Evolutionary conservation across 2,888 invertebrate species (phyloP).

Genomic region (Matsumyia berberina): DNA sequence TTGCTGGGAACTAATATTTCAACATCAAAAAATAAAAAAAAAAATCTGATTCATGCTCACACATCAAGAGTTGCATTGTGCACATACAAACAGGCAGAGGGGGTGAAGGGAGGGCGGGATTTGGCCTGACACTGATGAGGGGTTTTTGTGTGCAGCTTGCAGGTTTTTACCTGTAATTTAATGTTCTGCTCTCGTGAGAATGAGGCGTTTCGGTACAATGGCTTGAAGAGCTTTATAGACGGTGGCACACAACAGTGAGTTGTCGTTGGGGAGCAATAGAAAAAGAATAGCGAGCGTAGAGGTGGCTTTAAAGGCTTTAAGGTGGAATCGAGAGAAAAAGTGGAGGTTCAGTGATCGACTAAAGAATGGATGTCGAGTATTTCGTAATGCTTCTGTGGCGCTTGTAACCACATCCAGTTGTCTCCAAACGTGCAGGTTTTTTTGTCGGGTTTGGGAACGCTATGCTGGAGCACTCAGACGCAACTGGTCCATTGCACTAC

Average conservation of each 20-base stretch:
- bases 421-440: too few species aligned
- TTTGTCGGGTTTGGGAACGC: too few species aligned
- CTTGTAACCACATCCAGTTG: too few species aligned
- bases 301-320: too few species aligned
- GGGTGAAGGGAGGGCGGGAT: not conserved
- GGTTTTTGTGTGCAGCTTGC: constrained; percentile 30
- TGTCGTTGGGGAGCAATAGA: not conserved
- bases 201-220: constrained; percentile 25
- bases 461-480: too few species aligned
- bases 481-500: too few species aligned
- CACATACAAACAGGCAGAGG: not conserved
- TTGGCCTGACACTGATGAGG: constrained; percentile 24
- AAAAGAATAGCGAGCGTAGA: not conserved
- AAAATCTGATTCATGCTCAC: constrained; percentile 35
- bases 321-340: too few species aligned
- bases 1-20: constrained; percentile 46
- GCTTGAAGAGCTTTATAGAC: constrained; percentile 12
- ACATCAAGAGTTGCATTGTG: constrained; percentile 40
- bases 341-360: too few species aligned
- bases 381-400: too few species aligned
- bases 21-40: constrained; percentile 1
- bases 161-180: constrained; percentile 32
- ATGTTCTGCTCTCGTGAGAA: constrained; percentile 41
- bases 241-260: not conserved
- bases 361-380: too few species aligned